Base-by-base conservation (phyloP, 2,113 vertebrate genomes). In the Collichthys lucidus region DNA sequence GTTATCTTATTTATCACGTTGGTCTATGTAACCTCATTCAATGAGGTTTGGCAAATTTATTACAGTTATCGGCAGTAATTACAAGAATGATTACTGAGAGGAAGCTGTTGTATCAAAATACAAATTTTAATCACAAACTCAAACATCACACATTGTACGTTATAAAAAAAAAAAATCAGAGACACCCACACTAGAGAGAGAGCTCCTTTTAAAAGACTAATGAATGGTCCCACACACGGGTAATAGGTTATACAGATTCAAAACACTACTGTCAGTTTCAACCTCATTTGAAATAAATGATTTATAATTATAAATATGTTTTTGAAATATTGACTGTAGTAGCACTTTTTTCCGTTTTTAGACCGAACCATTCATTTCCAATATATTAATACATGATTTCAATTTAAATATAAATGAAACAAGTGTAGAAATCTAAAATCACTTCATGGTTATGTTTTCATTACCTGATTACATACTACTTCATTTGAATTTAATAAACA, bases 121-220 rank as follows among this genome's bases (percentile, higher is more conserved):
- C 70, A 83, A 40, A 79, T 83, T 92, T 93, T 88, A 90, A 87
- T 92, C 66, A 74, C 19, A 71, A 76, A 68, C 24, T 75, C 12
- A 11, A 53, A 84, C 42, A 47, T 87, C 49, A 80, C 24, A 79
- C 73, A 83, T 83, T 74, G 63, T 63, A 91, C 68, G 67, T 64
- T 75, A 71, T 63, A 82, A 77, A 86, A 80, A 80, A 63, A 16
- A 20, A 74, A 50, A 56, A 29, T 80, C 69, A 79, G 35, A 35
- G 35, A 40, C 56, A 77, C 67, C 65, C 40, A 88, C 47, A 49
- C 64, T 2, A 69, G 16, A 47, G 69, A 84, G 4, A n/a, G n/a
- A n/a, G 46, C 15, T 68, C 50, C n/a, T 40, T 77, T 29, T 12
- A 50, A 74, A 40, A 87, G 26, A 78, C 35, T 14, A 40, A 40